A percentile compares a stretch with the other conserved stretches of the same genome.
phyloP scores from a whole-genome alignment of 2,113 vertebrate species.

The Leucosticte australis region DNA sequence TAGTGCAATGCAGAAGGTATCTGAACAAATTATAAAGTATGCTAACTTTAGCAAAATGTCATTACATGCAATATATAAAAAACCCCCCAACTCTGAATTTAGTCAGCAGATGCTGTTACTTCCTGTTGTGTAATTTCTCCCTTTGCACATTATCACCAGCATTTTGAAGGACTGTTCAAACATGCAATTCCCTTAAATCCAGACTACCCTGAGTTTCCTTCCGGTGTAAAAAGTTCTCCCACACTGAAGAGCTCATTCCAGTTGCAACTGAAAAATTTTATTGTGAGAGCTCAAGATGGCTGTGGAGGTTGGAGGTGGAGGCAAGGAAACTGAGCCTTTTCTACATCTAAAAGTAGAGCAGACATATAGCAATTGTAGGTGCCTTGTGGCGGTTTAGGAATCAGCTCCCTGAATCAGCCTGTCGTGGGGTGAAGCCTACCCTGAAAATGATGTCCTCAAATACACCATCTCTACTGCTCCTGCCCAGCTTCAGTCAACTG shows the following conservation, averaged over 20 bases:
- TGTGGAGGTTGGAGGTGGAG: background rate
- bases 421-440: background rate
- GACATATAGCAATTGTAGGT: background rate
- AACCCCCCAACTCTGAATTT: background rate
- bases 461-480: rapidly evolving
- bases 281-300: background rate
- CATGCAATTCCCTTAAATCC: background rate
- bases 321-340: background rate
- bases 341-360: background rate
- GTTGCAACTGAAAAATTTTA: background rate
- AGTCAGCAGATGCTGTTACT: background rate
- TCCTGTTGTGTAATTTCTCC: background rate
- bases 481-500: background rate
- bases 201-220: background rate
- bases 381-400: background rate
- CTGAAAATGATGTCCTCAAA: background rate
- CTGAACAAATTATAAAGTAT: background rate
- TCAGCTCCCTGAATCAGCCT: background rate
- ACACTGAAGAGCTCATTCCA: background rate
- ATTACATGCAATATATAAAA: background rate
- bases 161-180: background rate
- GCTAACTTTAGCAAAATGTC: background rate
- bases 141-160: background rate
- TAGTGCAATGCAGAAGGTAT: background rate
- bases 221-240: background rate